Percentiles rank a stretch among this genome's conserved stretches.
These are phyloP conservation scores for Caenorhabditis uteleia DNA, from an alignment of 2,888 invertebrate species.

Conservation along the genomic window DNA sequence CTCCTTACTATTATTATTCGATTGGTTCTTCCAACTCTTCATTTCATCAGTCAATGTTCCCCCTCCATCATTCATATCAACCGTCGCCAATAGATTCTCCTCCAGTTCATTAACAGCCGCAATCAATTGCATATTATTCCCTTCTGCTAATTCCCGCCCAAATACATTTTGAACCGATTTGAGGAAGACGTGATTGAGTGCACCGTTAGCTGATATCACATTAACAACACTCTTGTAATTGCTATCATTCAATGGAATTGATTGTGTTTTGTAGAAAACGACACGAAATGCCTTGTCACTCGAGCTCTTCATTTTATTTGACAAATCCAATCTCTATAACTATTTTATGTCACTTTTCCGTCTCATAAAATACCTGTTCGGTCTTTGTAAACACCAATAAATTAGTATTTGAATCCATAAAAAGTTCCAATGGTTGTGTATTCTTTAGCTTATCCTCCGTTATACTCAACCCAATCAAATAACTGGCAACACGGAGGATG, in stretches of 20 bases:
- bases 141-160: slow-evolving; percentile 70
- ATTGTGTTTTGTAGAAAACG: slow-evolving; percentile 77
- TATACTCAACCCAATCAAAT: slow-evolving; percentile 48
- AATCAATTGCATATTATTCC: slow-evolving; percentile 64
- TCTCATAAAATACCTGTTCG: slow-evolving; percentile 53
- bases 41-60: slow-evolving; percentile 45
- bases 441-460: slow-evolving; percentile 61
- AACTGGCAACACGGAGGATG: slow-evolving; percentile 43
- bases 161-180: slow-evolving; percentile 76
- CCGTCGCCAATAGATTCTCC: slow-evolving; percentile 54
- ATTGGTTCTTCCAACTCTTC: slow-evolving; percentile 39
- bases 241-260: slow-evolving; percentile 75
- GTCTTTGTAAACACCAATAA: slow-evolving; percentile 57
- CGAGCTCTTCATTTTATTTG: slow-evolving; percentile 49
- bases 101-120: slow-evolving; percentile 60
- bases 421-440: slow-evolving; percentile 55
- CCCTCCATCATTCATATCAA: slow-evolving; percentile 19
- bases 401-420: slow-evolving; percentile 58
- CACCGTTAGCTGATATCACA: slow-evolving; percentile 75
- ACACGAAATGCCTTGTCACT: slow-evolving; percentile 63
- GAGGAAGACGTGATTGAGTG: slow-evolving; percentile 76
- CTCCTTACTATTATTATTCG: slow-evolving; percentile 14
- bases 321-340: slow-evolving; percentile 63
- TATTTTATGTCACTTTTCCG: not conserved
- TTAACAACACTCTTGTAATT: slow-evolving; percentile 75